Evolutionary conservation across 2,113 vertebrate species (phyloP).

Genomic region (Centropus bengalensis): DNA sequence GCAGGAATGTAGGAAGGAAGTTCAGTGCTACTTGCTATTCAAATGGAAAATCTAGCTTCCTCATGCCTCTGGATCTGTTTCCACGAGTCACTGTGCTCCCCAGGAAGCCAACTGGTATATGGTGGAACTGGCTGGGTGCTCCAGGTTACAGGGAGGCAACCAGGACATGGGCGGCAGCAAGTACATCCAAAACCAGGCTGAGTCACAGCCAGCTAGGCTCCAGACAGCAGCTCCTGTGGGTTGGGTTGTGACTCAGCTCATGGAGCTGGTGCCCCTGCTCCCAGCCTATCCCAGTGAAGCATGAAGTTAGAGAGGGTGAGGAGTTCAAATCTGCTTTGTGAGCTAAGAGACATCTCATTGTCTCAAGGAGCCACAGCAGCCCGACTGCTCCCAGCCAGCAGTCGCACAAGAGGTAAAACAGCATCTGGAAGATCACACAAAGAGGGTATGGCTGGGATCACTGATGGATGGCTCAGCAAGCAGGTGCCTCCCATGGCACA

Average conservation of each 20-base stretch:
- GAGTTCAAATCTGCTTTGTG: not conserved
- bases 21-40: not conserved
- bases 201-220: not conserved
- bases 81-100: not conserved
- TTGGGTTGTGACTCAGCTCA: not conserved
- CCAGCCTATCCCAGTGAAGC: rapidly evolving
- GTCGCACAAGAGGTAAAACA: not conserved
- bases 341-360: not conserved
- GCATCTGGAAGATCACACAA: not conserved
- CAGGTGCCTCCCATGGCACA: rapidly evolving
- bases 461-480: rapidly evolving
- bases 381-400: not conserved
- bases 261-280: not conserved
- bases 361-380: not conserved
- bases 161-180: not conserved
- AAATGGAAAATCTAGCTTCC: not conserved
- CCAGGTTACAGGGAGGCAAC: not conserved
- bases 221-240: not conserved
- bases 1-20: not conserved
- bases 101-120: rapidly evolving
- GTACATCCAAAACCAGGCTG: not conserved
- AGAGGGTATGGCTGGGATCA: not conserved
- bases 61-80: rapidly evolving
- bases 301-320: not conserved
- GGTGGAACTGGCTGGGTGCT: rapidly evolving